Evolutionary conservation across 2,113 vertebrate species (phyloP).

Genomic region (Pontoporia blainvillei): DNA sequence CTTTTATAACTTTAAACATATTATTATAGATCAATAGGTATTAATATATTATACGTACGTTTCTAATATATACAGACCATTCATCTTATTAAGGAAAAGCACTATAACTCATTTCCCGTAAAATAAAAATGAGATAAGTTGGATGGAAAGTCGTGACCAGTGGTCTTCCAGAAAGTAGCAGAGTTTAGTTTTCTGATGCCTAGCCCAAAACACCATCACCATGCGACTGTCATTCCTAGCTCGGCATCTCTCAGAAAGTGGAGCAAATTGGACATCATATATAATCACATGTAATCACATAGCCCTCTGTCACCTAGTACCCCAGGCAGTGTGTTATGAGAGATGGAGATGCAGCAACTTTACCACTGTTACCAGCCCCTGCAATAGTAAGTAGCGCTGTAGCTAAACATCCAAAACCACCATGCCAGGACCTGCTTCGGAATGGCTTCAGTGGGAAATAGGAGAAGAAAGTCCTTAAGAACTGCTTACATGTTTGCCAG

Average conservation of each 20-base stretch:
- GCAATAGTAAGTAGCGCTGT: not conserved
- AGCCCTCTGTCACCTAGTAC: too few relatives aligned
- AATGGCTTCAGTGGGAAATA: not conserved
- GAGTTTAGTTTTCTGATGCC: not conserved
- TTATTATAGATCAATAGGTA: not conserved
- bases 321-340: not conserved
- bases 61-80: not conserved
- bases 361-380: not conserved
- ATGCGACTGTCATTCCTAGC: not conserved
- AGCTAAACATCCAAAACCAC: not conserved
- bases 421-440: not conserved
- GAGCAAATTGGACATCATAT: accelerated
- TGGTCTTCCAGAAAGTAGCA: too few relatives aligned
- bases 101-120: not conserved
- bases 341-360: not conserved
- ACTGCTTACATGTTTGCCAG: not conserved
- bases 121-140: not conserved
- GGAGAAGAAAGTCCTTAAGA: not conserved
- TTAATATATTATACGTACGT: not conserved
- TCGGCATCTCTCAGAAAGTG: not conserved
- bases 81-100: not conserved
- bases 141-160: too few relatives aligned
- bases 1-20: not conserved
- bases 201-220: not conserved
- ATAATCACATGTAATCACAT: too few relatives aligned